Evolutionary conservation across 2,888 invertebrate genomes (phyloP).

Genomic region (Stictocephala bisonia): DNA sequence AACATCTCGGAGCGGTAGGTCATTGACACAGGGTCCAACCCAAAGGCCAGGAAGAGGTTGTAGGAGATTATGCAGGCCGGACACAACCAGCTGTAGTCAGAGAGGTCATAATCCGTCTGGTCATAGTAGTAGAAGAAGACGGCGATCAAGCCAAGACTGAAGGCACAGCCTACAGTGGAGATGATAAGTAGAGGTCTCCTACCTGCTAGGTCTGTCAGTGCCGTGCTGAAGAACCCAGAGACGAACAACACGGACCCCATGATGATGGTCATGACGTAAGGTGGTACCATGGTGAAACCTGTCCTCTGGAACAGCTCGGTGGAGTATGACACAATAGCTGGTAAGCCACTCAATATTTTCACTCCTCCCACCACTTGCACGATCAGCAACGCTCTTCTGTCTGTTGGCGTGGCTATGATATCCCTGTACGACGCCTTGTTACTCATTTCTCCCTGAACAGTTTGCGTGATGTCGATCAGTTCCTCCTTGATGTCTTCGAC

Average conservation of each 20-base stretch:
- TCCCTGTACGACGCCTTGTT: slow-evolving; percentile 44
- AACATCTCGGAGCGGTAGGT: slow-evolving; percentile 74
- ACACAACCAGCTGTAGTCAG: slow-evolving; percentile 59
- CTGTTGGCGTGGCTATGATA: slow-evolving; percentile 45
- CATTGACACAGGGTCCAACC: slow-evolving; percentile 70
- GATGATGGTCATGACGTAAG: slow-evolving; percentile 48
- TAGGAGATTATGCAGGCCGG: slow-evolving; percentile 70
- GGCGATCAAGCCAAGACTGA: slow-evolving; percentile 41
- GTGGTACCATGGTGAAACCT: slow-evolving; percentile 17
- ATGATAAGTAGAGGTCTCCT: slow-evolving; percentile 44
- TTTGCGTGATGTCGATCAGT: slow-evolving; percentile 32
- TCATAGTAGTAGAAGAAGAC: slow-evolving; percentile 48
- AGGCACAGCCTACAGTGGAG: slow-evolving; percentile 48
- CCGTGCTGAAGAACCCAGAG: slow-evolving; percentile 45
- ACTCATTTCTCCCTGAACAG: slow-evolving; percentile 48
- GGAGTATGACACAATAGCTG: slow-evolving; percentile 50
- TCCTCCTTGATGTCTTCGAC: slow-evolving; percentile 40
- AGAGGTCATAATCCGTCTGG: slow-evolving; percentile 38
- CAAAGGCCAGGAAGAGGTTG: slow-evolving; percentile 70
- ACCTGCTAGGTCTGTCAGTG: slow-evolving; percentile 35
- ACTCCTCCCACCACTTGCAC: slow-evolving; percentile 48
- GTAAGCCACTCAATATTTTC: slow-evolving; percentile 47
- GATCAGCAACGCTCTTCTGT: slow-evolving; percentile 47
- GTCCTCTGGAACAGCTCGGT: slow-evolving; percentile 51
- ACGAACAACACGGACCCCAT: slow-evolving; percentile 40